Evolutionary conservation across 2,888 invertebrate genomes (phyloP).

Genomic region (Ophioninae sp.): DNA sequence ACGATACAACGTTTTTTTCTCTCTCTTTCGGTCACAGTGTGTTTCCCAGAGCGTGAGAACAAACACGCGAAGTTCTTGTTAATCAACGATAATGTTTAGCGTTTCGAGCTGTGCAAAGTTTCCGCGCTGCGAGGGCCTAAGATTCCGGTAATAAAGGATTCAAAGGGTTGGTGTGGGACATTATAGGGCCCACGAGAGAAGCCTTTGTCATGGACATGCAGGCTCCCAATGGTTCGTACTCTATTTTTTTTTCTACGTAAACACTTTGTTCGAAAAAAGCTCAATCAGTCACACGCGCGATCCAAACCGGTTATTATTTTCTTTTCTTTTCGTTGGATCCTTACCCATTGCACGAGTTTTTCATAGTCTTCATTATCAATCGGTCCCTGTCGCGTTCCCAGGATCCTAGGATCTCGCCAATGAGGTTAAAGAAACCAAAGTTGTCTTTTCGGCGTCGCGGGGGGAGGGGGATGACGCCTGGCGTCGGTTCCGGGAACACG

Average conservation of each 20-base stretch:
- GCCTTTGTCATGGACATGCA: conserved; percentile 81
- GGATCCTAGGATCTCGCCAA: conserved; percentile 14
- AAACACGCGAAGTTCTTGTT: conserved; percentile 50
- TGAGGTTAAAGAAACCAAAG: conserved; percentile 66
- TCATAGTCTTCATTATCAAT: conserved; percentile 5
- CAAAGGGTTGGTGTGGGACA: conserved; percentile 66
- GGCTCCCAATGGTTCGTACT: conserved; percentile 80
- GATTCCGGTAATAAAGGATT: conserved; percentile 74
- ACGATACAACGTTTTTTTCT: conserved; percentile 41
- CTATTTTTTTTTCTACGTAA: conserved; percentile 49
- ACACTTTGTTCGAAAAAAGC: conserved; percentile 31
- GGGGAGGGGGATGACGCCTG: conserved; percentile 58
- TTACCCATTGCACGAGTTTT: neutral
- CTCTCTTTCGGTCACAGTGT: conserved; percentile 61
- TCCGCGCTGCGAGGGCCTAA: conserved; percentile 67
- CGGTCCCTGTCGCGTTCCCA: conserved; percentile 14
- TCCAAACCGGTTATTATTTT: conserved; percentile 17
- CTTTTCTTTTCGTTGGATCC: neutral
- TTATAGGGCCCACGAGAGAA: conserved; percentile 62
- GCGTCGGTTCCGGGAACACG: conserved; percentile 67
- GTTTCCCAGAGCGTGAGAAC: conserved; percentile 36
- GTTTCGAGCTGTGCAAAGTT: conserved; percentile 68
- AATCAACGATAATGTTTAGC: conserved; percentile 65
- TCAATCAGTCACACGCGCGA: neutral
- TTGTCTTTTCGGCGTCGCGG: conserved; percentile 23